Evolutionary conservation across 2,888 invertebrate species (phyloP).

Genomic region (Acleris emargana): DNA sequence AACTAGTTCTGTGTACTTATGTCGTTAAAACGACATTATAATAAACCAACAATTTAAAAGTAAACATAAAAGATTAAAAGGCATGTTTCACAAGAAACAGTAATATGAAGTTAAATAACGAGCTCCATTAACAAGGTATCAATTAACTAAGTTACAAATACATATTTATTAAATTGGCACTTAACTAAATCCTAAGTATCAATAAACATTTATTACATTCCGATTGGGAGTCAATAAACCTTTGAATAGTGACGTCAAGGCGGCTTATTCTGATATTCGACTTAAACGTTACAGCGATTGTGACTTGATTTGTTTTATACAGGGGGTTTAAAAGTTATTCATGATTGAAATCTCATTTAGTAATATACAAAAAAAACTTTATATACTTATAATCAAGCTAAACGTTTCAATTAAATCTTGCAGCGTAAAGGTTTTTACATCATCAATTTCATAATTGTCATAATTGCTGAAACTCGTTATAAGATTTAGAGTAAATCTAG

Average conservation of each 20-base stretch:
- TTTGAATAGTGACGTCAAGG: slow-evolving; percentile 21
- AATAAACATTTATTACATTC: slow-evolving; percentile 38
- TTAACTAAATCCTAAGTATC: slow-evolving; percentile 31
- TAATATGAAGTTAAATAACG: slow-evolving; percentile 22
- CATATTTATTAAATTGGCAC: slow-evolving; percentile 53
- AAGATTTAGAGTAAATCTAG: no score
- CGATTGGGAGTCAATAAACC: slow-evolving; percentile 38
- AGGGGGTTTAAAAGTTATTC: no score
- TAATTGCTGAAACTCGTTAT: no score
- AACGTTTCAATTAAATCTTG: no score
- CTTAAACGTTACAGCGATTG: background rate
- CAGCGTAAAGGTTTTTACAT: no score
- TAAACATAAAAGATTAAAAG: background rate
- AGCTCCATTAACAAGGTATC: slow-evolving; percentile 24
- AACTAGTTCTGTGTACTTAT: background rate
- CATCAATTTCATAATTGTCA: no score
- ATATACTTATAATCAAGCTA: no score
- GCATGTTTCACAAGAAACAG: slow-evolving; percentile 18
- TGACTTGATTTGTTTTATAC: background rate
- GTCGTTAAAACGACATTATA: background rate
- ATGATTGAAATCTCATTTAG: no score
- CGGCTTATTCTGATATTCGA: slow-evolving; percentile 3
- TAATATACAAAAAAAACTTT: no score
- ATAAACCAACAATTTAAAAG: slow-evolving; percentile 1
- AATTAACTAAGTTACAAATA: slow-evolving; percentile 45